These are phyloP conservation scores for Pollenia labialis DNA, from an alignment of 2,888 invertebrate species.

Conservation along the genomic window DNA sequence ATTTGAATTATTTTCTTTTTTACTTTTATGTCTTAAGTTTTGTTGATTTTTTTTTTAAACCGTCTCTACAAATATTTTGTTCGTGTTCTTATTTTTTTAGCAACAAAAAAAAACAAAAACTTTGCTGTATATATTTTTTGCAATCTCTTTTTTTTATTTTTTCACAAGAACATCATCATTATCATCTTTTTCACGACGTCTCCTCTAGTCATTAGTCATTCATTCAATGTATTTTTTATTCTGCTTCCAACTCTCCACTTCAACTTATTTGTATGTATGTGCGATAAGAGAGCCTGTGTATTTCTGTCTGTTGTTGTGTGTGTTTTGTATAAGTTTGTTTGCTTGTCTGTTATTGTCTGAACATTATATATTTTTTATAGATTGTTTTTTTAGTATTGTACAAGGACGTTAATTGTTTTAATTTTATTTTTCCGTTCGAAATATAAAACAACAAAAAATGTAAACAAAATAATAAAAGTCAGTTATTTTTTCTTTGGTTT, in stretches of 20 bases:
- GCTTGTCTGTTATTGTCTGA: slow-evolving; percentile 61
- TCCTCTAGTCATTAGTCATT: slow-evolving; percentile 65
- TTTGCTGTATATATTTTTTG: slow-evolving; percentile 2
- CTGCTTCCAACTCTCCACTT: slow-evolving; percentile 17
- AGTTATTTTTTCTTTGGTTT: slow-evolving; percentile 12
- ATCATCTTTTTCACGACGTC: slow-evolving; percentile 57
- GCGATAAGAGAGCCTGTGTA: slow-evolving; percentile 26
- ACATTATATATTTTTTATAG: slow-evolving; percentile 60
- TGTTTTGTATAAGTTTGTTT: slow-evolving; percentile 54
- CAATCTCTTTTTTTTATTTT: slow-evolving; percentile 20
- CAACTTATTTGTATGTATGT: slow-evolving; percentile 42
- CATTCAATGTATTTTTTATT: slow-evolving; percentile 46
- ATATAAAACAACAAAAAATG: slow-evolving; percentile 35
- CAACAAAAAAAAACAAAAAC: slow-evolving; percentile 18
- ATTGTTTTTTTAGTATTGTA: slow-evolving; percentile 57
- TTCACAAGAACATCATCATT: slow-evolving; percentile 52
- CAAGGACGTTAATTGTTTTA: slow-evolving; percentile 72
- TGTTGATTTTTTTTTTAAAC: slow-evolving; percentile 50
- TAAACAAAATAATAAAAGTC: slow-evolving; percentile 59
- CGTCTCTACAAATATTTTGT: slow-evolving; percentile 40
- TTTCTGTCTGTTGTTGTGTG: background rate
- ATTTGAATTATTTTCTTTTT: slow-evolving; percentile 7
- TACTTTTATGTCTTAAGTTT: slow-evolving; percentile 53
- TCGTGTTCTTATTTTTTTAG: slow-evolving; percentile 44
- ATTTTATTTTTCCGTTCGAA: slow-evolving; percentile 68